Conservation (phyloP, 1,140 invertebrate genomes). For the Solenopsis fugax region DNA sequence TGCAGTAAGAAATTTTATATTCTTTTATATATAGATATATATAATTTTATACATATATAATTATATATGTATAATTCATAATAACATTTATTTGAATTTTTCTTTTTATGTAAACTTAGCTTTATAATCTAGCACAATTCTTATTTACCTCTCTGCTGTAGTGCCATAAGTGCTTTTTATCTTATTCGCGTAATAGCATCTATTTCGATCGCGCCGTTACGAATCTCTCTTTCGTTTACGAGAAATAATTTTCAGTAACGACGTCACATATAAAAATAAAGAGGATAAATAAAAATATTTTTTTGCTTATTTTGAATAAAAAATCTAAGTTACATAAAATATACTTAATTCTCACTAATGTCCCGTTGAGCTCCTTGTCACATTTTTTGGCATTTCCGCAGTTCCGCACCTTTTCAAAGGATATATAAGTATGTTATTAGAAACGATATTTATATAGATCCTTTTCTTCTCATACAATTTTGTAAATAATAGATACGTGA, state of each 20-base stretch:
- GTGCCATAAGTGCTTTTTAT: background rate
- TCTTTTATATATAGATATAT: constrained; percentile 14
- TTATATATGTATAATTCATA: constrained; percentile 15
- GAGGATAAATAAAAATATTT: constrained; percentile 82
- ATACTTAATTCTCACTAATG: constrained; percentile 28
- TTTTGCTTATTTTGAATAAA: constrained; percentile 79
- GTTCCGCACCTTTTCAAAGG: background rate
- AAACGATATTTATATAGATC: constrained; percentile 36
- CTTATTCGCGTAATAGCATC: background rate
- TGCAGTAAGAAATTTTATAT: constrained; percentile 47
- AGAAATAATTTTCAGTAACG: constrained; percentile 54
- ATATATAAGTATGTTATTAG: too few species aligned
- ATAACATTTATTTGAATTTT: background rate
- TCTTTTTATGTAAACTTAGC: constrained; percentile 32
- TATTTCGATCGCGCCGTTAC: constrained; percentile 12
- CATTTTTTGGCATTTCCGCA: background rate
- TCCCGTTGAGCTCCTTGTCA: constrained; percentile 17
- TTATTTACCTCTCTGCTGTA: background rate
- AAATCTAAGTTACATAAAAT: constrained; percentile 77
- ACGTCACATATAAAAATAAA: constrained; percentile 83
- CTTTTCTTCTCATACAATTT: constrained; percentile 56
- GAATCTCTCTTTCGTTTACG: constrained; percentile 18
- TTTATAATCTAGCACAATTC: constrained; percentile 49
- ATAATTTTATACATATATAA: constrained; percentile 9
- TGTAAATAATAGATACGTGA: constrained; percentile 8